Conservation (phyloP, 2,113 vertebrate genomes). For the Ciconia stormi region DNA sequence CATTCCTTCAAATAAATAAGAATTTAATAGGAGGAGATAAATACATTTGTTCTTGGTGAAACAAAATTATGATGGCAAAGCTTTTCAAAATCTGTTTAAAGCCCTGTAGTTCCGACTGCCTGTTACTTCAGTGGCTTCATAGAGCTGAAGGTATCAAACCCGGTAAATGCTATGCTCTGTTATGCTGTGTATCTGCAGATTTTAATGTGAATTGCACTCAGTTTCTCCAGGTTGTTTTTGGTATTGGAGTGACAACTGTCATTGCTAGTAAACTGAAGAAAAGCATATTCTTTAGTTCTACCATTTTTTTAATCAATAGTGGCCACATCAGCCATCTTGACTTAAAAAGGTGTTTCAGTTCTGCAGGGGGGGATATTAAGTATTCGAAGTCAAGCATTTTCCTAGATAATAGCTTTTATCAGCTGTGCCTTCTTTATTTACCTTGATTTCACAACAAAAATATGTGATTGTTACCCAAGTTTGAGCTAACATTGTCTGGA, state of each 20-base stretch:
- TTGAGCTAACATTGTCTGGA: not conserved
- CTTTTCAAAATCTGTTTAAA: conserved; percentile 7
- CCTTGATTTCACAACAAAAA: not conserved
- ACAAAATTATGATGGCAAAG: conserved; percentile 28
- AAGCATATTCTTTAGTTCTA: not conserved
- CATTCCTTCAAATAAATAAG: not conserved
- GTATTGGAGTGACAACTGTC: not conserved
- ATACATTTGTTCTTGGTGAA: conserved; percentile 27
- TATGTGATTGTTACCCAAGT: not conserved
- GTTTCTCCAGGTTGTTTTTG: not conserved
- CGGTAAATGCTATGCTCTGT: not conserved
- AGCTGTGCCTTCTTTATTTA: not conserved
- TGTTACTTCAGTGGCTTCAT: not conserved
- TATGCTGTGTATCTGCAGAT: not conserved
- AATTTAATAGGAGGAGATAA: not conserved
- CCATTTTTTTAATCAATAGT: not conserved
- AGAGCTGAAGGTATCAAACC: not conserved
- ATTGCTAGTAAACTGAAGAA: not conserved
- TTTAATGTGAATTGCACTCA: not conserved
- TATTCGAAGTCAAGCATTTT: not conserved
- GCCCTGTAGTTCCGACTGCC: not conserved
- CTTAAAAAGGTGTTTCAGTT: not conserved
- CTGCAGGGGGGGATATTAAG: not conserved
- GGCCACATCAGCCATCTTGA: not conserved
- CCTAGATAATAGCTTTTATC: not conserved